Evolutionary conservation across 2,797 vertebrate genomes (phyloP), one percentile per base, ranked within the genome.

Genomic region (Synanceia verrucosa): DNA sequence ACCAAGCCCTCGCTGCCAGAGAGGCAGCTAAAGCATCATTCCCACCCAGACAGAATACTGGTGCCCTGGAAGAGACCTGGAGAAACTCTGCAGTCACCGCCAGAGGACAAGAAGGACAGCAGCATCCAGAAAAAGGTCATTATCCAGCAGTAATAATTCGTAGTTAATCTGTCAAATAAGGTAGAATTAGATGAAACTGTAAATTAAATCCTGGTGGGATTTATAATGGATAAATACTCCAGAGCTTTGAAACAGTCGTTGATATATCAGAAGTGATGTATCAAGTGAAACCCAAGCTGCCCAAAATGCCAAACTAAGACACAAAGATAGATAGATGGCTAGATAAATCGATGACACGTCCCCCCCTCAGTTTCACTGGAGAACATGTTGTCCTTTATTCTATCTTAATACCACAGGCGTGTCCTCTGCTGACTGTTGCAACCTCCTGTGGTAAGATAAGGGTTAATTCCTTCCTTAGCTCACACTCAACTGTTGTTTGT

Each of bases 41-140:
- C 41, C 23, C 90, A 90, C 43, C 81, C 76, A 26, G 87, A 80
- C 9, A 74, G 43, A 12, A 86, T 26, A 1, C 48, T 83, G 60
- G 82, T 91, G 16, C 85, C 88, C 10, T 94, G 94, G 94, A 94
- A 24, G 62, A 87, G 81, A 73, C 66, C 73, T 0, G 41, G 33
- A 18, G 78, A 19, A 2, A 51, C 51, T 10, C 23, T 65, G 2
- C 58, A 9, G 21, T 1, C 68, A 4, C 5, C 4, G 13, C 23
- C 76, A 21, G 53, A 34, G 44, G 57, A 58, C 31, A 50, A 19
- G 9, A 28, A 62, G 13, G 41, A 57, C 0, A 61, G 0, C 37
- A 43, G 0, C 51, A 6, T 21, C 47, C 69, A 72, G 16, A 95
- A 94, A 85, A 90, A 89, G 94, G 94, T 94, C 11, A 86, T 28